Percentiles rank a stretch among this genome's conserved stretches.
phyloP scores from a whole-genome alignment of 2,888 invertebrate genomes.

The Cinara cedri region DNA sequence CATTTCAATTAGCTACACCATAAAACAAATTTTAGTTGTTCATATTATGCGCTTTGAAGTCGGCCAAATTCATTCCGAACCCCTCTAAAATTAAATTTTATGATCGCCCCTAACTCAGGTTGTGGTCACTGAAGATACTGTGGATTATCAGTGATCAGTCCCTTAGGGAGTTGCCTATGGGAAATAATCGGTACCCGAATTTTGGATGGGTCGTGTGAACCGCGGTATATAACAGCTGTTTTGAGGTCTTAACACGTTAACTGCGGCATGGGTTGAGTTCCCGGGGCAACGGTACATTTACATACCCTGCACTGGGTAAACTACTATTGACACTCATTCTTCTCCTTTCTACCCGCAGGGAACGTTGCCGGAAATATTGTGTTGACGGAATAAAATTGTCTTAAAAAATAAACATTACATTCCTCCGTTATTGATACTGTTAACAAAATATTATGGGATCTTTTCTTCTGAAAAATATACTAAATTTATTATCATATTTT shows the following conservation, averaged over 20 bases:
- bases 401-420: no score
- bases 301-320: not conserved
- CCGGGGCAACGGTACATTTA: not conserved
- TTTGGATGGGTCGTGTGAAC: not conserved
- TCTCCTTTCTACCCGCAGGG: not conserved
- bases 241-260: not conserved
- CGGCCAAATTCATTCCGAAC: not conserved
- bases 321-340: no score
- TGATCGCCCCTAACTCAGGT: no score
- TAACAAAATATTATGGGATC: no score
- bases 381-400: not conserved
- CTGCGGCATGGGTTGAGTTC: no score
- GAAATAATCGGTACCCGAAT: conserved; percentile 18
- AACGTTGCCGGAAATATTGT: not conserved
- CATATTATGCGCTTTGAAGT: not conserved
- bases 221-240: not conserved
- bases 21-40: no score
- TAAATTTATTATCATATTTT: no score
- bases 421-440: no score
- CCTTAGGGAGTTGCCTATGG: not conserved
- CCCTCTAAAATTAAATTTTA: no score
- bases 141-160: no score
- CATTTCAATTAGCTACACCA: not conserved
- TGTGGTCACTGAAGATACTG: no score
- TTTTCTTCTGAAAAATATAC: no score